Evolutionary conservation across 2,888 invertebrate species (phyloP), one percentile per base, ranked within the genome.

Genomic region (Synanthedon tipuliformis): DNA sequence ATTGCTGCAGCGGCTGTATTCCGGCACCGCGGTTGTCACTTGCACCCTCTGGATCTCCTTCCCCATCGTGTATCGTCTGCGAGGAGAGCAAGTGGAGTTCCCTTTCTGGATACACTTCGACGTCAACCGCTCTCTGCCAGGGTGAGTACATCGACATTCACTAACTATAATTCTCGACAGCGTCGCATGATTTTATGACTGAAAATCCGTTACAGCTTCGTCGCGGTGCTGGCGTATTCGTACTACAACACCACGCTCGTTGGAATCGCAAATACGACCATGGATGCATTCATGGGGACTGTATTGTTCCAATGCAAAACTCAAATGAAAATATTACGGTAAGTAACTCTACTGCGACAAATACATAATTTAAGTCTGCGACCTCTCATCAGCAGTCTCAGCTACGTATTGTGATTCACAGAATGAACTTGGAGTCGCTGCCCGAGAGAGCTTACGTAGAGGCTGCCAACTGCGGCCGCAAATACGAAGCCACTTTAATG

Each of bases 281-380:
- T 82, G 83, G 86, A 87, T 53, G 85, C 84, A 0, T 81, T 86
- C 58, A 71, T 86, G 53, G 84, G 75, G 2, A 77, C 83, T n/a
- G 58, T 85, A 8, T 68, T 86, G 18, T 67, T 67, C 54, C 84
- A 81, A 60, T 81, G 78, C 62, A 72, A 76, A 56, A 76, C 78
- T 10, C 84, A 86, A 52, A 63, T 86, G 2, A 66, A 57, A 3
- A 81, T 85, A 15, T 57, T 85, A 18, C 68, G 82, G 86, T 81
- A 5, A 52, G 60, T 45, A n/a, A 34, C 10, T 10, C 8, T 10
- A 34, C 7, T 34, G 34, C 8, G 34, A 34, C 34, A 10, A 34
- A 34, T 8, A 34, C 34, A 7, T 34, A 2, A 7, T 34, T 2
- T 34, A 34, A 34, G 10, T 34, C 34, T 34, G 10, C 34, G 2